phyloP scores from a whole-genome alignment of 2,113 vertebrate species.

The Siphamia tubifer region DNA sequence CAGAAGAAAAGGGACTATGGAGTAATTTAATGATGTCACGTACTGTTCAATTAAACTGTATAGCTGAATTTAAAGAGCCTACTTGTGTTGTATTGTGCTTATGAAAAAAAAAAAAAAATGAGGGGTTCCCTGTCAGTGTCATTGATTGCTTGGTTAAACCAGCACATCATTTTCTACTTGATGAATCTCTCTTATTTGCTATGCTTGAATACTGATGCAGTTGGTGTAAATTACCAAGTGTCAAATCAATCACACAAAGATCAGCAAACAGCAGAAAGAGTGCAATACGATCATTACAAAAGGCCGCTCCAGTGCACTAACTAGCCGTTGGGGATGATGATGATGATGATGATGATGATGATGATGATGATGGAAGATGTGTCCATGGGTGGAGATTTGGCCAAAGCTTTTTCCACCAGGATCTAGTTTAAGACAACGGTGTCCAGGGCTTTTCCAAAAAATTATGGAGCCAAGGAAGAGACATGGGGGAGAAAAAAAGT shows the following conservation, averaged over 20 bases:
- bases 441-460: too few species aligned
- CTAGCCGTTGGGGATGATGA: too few species aligned
- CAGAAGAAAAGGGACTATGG: background rate
- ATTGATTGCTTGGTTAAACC: background rate
- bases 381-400: too few species aligned
- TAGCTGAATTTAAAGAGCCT: background rate
- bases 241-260: background rate
- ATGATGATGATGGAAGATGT: too few species aligned
- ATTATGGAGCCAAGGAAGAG: too few species aligned
- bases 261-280: slow-evolving; percentile 1
- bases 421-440: too few species aligned
- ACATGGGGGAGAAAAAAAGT: too few species aligned
- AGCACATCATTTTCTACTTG: background rate
- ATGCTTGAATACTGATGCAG: background rate
- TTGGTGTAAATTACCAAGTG: slow-evolving; percentile 19
- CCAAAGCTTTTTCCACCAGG: too few species aligned
- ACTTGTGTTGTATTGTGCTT: background rate
- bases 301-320: background rate
- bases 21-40: background rate
- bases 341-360: too few species aligned
- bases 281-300: slow-evolving; percentile 9
- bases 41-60: background rate
- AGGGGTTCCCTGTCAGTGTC: background rate
- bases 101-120: background rate
- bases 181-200: slow-evolving; percentile 1